phyloP scores from a whole-genome alignment of 2,113 vertebrate genomes.

The Saiga tatarica region DNA sequence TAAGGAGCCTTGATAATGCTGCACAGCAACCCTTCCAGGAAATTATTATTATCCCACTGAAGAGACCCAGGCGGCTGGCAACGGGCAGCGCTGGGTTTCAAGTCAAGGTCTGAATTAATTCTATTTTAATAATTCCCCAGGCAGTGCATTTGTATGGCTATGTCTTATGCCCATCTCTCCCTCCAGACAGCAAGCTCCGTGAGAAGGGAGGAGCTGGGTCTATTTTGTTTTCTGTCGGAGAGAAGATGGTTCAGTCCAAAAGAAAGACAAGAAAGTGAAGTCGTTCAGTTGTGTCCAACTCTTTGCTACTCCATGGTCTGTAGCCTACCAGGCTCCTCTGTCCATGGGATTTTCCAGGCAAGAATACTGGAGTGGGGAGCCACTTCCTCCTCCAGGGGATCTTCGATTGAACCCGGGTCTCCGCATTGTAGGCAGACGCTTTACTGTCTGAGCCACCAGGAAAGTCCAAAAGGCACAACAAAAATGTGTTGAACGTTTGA shows the following conservation, averaged over 20 bases:
- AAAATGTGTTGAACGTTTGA: background rate
- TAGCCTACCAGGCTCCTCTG: background rate
- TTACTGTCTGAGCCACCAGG: background rate
- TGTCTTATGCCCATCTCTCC: no score
- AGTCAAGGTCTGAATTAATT: background rate
- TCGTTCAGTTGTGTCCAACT: background rate
- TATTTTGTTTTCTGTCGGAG: background rate
- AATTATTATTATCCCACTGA: background rate
- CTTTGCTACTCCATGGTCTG: background rate
- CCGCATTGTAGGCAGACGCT: background rate
- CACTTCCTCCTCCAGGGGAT: background rate
- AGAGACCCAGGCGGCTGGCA: background rate
- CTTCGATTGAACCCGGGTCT: background rate
- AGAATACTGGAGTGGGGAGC: background rate
- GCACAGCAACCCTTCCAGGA: background rate
- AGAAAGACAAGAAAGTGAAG: background rate
- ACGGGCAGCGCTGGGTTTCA: background rate
- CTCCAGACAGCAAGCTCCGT: background rate
- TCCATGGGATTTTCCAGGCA: background rate
- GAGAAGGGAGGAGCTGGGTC: background rate
- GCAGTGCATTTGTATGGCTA: no score
- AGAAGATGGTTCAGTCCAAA: background rate
- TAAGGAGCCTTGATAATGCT: no score
- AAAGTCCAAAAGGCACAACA: background rate
- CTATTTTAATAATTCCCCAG: background rate